phyloP scores from a whole-genome alignment of 1,140 invertebrate species.

The Sminthurinus signatus region DNA sequence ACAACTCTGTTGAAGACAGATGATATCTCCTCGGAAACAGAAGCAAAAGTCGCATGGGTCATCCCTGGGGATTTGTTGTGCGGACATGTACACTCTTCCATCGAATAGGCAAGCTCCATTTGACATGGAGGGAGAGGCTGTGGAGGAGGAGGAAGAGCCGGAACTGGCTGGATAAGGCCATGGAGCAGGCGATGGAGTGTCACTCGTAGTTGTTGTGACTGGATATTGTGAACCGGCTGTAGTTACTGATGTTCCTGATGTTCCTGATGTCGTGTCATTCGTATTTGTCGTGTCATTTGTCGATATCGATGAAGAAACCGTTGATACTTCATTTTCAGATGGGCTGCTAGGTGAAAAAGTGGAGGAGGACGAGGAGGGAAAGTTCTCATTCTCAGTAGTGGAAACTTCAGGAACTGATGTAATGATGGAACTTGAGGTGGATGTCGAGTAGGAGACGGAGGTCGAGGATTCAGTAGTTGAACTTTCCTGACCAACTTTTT shows the following conservation, averaged over 20 bases:
- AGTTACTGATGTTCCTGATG: not conserved
- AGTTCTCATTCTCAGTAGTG: not conserved
- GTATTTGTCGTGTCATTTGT: not conserved
- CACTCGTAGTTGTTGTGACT: constrained; percentile 36
- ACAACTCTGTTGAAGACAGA: constrained; percentile 89
- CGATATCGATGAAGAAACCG: too few relatives aligned
- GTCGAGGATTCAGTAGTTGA: too few relatives aligned
- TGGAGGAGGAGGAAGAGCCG: constrained; percentile 34
- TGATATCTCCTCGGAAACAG: constrained; percentile 93
- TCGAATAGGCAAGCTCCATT: constrained; percentile 84
- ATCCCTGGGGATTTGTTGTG: constrained; percentile 86
- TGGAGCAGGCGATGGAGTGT: constrained; percentile 33
- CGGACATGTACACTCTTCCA: constrained; percentile 84
- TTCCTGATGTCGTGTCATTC: not conserved
- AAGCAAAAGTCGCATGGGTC: constrained; percentile 95
- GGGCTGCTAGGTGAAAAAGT: not conserved
- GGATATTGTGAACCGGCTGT: constrained; percentile 30
- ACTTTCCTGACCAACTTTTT: not conserved
- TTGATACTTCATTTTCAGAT: constrained; percentile 4
- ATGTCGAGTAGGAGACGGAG: not conserved
- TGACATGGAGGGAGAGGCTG: constrained; percentile 52
- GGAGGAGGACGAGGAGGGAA: not conserved
- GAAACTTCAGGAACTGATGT: constrained; percentile 5
- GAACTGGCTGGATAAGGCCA: constrained; percentile 39
- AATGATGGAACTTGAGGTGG: not conserved